Base-by-base conservation (phyloP, 2,888 invertebrate genomes). In the Callimorpha dominula region DNA sequence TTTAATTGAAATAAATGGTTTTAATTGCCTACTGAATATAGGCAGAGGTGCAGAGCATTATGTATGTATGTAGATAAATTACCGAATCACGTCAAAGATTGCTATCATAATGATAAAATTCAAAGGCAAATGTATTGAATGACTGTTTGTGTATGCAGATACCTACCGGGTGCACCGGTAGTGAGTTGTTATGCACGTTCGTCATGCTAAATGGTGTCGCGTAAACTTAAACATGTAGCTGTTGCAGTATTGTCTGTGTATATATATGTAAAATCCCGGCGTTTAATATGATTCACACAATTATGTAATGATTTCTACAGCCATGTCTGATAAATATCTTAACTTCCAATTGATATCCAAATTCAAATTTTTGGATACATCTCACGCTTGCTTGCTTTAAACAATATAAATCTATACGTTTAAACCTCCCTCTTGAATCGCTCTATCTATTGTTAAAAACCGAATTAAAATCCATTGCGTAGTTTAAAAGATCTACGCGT, bases 171-270 rank as follows among this genome's bases (percentile, higher is more conserved):
- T 73, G 68, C 74, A 77, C 73, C 75, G 78, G 79, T 78, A 74
- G 73, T 71, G 74, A 79, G 77, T 76, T 80, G 81, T 81, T 75
- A 81, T 78, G 70, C 76, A 80, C 76, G 72, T 83, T 75, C 78
- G 79, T 78, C 78, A 76, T 76, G 78, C 70, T 77, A 74, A 84
- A 83, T 71, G 68, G 69, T 82, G 80, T 85, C 81, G 75, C 77
- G 67, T 50, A 57, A 64, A 70, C 60, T 63, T 63, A 62, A 46
- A 65, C 50, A 54, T 43, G 72, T 65, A 49, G 65, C 72, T 69
- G 77, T 78, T 76, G 72, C 71, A 75, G 68, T 64, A 73, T 71
- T 72, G 63, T 73, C 70, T 73, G 69, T 81, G 70, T 63, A 46
- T n/a, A 66, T n/a, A n/a, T n/a, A 42, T 71, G n/a, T 66, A 72